Base-by-base conservation (phyloP, 2,888 invertebrate genomes). In the Xylota sylvarum region DNA sequence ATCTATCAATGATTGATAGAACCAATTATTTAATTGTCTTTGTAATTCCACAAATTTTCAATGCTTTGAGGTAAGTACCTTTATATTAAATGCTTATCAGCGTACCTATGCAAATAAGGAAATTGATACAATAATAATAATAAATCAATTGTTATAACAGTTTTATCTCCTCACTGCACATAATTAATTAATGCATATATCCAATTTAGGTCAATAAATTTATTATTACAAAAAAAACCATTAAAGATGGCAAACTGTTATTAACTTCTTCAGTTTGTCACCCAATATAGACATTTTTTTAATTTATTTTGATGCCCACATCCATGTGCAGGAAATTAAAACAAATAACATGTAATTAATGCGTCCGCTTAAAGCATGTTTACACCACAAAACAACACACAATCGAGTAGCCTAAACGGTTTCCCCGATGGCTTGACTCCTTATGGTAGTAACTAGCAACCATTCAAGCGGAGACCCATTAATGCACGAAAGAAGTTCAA, bases 271-370 rank as follows among this genome's bases (percentile, higher is more conserved):
- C 55, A 73, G 19, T 78, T 67, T 52, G 27, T 62, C 69, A 17
- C 70, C 85, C 56, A 76, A 85, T 81, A 76, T 60, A 60, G 76
- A 30, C 40, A 46, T 46, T 52, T 81, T 58, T 46, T 50, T 74
- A 81, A 81, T 74, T 76, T 55, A 81, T 58, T 70, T 85, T 46
- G 40, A 65, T 81, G 76, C 85, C 85, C 85, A 85, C 85, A n/a
- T 77, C 65, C 62, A 80, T 73, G 52, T 60, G 46, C 80, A 81
- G 85, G 85, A 85, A 85, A 72, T 85, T 85, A 72, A 76, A 81
- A 67, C 74, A 76, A 81, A 80, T 48, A 74, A 74, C 80, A 65
- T 76, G 55, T 64, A 81, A 79, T 85, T 80, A 85, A 73, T 76
- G 52, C 70, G 70, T 76, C 76, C 72, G 43, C 67, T 32, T 32